Percentiles rank a stretch among this genome's conserved stretches.
Evolutionary conservation across 2,113 vertebrate species (phyloP).

Genomic region (Chamaetylas fuelleborni): DNA sequence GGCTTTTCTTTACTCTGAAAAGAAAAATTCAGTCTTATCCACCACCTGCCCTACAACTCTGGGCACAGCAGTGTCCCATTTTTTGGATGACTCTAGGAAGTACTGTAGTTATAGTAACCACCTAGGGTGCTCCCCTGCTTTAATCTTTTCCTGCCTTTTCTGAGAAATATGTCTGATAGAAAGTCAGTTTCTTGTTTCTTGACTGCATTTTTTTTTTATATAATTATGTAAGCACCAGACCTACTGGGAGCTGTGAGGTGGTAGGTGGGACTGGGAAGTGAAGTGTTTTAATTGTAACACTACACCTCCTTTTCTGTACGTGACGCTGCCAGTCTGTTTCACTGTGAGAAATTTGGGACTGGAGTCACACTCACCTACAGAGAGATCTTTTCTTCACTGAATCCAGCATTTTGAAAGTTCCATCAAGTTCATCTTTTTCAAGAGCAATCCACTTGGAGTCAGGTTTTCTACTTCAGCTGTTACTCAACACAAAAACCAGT

Average conservation of each 20-base stretch:
- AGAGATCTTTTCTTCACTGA: neutral
- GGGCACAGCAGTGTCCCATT: neutral
- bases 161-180: neutral
- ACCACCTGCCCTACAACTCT: neutral
- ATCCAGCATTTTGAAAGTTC: conserved; percentile 1
- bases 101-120: neutral
- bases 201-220: neutral
- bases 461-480: conserved; percentile 27
- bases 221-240: neutral
- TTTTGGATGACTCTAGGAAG: neutral
- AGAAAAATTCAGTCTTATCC: neutral
- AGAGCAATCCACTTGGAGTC: neutral
- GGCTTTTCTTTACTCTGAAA: neutral
- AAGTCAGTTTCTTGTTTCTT: neutral
- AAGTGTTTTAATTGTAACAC: neutral
- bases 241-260: neutral
- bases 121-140: neutral
- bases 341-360: conserved; percentile 24
- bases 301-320: conserved; percentile 2
- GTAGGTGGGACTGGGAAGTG: neutral
- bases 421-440: neutral
- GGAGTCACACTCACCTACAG: conserved; percentile 45
- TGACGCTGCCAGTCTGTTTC: conserved; percentile 3
- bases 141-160: neutral
- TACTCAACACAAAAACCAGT: neutral